Percentiles rank a stretch among this genome's conserved stretches.
Conservation (phyloP, 2,113 vertebrate species). For the Neodontobutis hainanensis region DNA sequence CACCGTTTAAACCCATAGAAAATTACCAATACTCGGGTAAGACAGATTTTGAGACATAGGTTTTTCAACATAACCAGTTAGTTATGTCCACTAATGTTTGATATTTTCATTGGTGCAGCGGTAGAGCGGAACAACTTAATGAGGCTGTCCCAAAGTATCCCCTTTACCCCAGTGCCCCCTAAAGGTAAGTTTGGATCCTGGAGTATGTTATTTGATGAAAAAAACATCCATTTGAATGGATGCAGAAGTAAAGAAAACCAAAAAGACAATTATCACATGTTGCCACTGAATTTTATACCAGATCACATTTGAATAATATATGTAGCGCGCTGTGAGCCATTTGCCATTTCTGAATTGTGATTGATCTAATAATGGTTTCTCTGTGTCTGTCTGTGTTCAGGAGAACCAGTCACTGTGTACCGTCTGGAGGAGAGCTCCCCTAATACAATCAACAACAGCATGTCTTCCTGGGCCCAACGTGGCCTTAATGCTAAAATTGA, state of each 20-base stretch:
- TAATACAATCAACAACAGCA: slow-evolving; percentile 97
- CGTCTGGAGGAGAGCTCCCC: slow-evolving; percentile 97
- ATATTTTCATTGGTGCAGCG: slow-evolving; percentile 75
- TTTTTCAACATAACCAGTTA: neutral
- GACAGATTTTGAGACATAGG: slow-evolving; percentile 35
- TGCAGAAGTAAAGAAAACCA: too few relatives aligned
- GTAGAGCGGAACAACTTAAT: slow-evolving; percentile 99
- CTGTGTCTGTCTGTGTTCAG: slow-evolving; percentile 61
- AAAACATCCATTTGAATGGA: too few relatives aligned
- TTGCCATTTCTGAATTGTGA: too few relatives aligned
- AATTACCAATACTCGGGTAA: slow-evolving; percentile 97
- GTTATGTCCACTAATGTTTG: slow-evolving; percentile 3
- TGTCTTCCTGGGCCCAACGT: slow-evolving; percentile 98
- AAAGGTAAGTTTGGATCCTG: slow-evolving; percentile 83
- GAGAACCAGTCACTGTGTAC: slow-evolving; percentile 96
- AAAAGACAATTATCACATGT: too few relatives aligned
- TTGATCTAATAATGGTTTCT: neutral
- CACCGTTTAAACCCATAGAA: slow-evolving; percentile 97
- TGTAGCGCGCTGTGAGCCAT: too few relatives aligned
- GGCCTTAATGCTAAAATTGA: slow-evolving; percentile 98
- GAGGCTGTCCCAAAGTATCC: slow-evolving; percentile 97
- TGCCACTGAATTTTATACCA: too few relatives aligned
- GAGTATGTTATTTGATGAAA: too few relatives aligned
- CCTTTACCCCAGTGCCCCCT: slow-evolving; percentile 96
- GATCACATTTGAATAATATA: too few relatives aligned